These are phyloP conservation scores for Drosophila monieri DNA, from an alignment of 2,888 invertebrate species.

Conservation along the genomic window DNA sequence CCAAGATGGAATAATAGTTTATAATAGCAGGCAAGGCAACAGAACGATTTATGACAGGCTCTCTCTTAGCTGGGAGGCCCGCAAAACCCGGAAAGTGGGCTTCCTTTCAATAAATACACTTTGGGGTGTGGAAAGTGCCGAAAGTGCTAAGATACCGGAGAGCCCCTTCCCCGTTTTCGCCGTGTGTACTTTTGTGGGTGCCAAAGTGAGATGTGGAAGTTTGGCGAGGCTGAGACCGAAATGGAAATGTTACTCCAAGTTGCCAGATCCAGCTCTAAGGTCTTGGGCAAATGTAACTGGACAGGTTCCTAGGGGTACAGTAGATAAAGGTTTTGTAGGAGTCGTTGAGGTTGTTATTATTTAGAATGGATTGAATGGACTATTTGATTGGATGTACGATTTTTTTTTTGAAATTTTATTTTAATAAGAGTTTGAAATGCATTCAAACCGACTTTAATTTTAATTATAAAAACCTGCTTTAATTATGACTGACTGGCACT, in stretches of 20 bases:
- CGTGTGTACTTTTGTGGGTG: conserved; percentile 25
- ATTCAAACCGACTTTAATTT: too few relatives aligned
- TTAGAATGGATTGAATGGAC: too few relatives aligned
- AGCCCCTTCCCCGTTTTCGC: conserved; percentile 2
- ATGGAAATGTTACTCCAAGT: conserved; percentile 28
- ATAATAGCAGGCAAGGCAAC: conserved; percentile 54
- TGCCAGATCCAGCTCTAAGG: conserved; percentile 16
- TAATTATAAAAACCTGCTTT: too few relatives aligned
- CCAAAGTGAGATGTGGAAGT: conserved; percentile 24
- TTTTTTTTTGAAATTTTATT: too few relatives aligned
- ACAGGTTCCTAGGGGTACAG: conserved; percentile 9
- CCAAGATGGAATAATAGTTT: conserved; percentile 72
- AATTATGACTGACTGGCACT: too few relatives aligned
- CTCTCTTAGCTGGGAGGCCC: conserved; percentile 34
- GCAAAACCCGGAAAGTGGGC: conserved; percentile 50
- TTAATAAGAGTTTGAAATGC: too few relatives aligned
- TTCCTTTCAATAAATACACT: conserved; percentile 71
- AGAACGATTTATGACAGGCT: conserved; percentile 29
- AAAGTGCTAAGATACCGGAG: conserved; percentile 1
- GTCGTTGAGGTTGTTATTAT: too few relatives aligned
- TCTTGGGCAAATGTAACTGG: conserved; percentile 60
- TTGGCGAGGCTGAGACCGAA: conserved; percentile 24
- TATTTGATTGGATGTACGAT: too few relatives aligned
- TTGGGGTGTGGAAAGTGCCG: conserved; percentile 41
- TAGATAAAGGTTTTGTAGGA: background rate